A percentile compares a stretch with the other conserved stretches of the same genome.
Evolutionary conservation across 2,113 vertebrate species (phyloP).

Genomic region (Petaurus breviceps): DNA sequence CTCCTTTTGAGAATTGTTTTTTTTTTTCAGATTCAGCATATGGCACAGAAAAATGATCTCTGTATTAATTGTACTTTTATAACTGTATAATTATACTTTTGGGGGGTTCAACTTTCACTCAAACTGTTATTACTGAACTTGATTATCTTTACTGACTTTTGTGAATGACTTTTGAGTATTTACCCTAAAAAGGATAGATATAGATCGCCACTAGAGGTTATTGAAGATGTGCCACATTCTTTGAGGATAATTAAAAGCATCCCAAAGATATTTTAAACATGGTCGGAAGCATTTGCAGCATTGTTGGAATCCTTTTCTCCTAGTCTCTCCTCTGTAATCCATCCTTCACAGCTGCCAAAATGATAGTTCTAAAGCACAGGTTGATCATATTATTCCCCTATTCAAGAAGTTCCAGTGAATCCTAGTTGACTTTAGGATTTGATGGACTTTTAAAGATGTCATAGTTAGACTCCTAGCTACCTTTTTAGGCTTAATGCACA

Average conservation of each 20-base stretch:
- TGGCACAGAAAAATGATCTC: conserved; percentile 14
- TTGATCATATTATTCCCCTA: neutral
- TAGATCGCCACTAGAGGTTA: neutral
- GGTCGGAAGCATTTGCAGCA: neutral
- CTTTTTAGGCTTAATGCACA: neutral
- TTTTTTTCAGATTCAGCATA: conserved; percentile 7
- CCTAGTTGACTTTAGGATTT: neutral
- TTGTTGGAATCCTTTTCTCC: neutral
- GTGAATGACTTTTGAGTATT: neutral
- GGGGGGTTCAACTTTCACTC: neutral
- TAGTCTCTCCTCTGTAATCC: neutral
- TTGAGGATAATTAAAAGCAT: neutral
- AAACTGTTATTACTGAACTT: conserved; percentile 24
- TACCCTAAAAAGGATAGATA: neutral
- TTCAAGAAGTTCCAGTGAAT: neutral
- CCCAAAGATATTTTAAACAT: neutral
- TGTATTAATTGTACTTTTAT: no score
- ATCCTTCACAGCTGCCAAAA: neutral
- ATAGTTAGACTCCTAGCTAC: neutral
- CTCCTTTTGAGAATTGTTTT: neutral
- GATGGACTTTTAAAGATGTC: neutral
- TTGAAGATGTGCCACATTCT: neutral
- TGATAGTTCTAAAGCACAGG: neutral
- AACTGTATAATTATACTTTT: neutral
- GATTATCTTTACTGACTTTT: neutral